Evolutionary conservation across 2,113 vertebrate genomes (phyloP), one percentile per base, ranked within the genome.

Genomic region (Vimba vimba): DNA sequence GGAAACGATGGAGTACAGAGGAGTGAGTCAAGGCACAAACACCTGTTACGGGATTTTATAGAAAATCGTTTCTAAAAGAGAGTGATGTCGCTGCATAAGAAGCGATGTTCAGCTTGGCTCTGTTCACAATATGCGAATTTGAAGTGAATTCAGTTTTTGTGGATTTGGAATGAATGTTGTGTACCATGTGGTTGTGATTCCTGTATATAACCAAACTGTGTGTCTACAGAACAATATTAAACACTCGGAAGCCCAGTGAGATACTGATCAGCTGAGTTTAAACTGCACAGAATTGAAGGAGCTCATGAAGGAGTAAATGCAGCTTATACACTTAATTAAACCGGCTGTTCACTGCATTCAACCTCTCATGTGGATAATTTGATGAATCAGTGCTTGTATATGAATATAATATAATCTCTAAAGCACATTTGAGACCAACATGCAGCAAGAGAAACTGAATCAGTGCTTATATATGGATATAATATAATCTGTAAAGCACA

Each of bases 241-340:
- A n/a, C 69, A 45, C 39, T 71, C 30, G 7, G 6, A 19, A 8
- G 30, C 23, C 1, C 19, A 71, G 43, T 23, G n/a, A n/a, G 43
- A 47, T 39, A 13, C 8, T 25, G 71, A 75, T 47, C 71, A 75
- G 73, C 69, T 43, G 68, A 47, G 73, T 75, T 13, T 74, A 74
- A 47, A 74, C 10, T 15, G 45, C 73, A 75, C 23, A 27, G 39
- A 50, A 47, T 19, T 25, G 11, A 50, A 45, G 73, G 5, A 76
- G 74, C 74, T 77, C 47, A 2, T 55, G 6, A 47, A 5, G 1
- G 33, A 30, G 47, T 50, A 17, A 77, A 77, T 55, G 36, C 69
- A 23, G 27, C 75, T 77, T 76, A 50, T 15, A 7, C 39, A 76
- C 15, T 76, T 27, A 33, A 55, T 10, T 52, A 55, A 77, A 52